Base-by-base conservation (phyloP, 2,113 vertebrate species). In the Limanda limanda region DNA sequence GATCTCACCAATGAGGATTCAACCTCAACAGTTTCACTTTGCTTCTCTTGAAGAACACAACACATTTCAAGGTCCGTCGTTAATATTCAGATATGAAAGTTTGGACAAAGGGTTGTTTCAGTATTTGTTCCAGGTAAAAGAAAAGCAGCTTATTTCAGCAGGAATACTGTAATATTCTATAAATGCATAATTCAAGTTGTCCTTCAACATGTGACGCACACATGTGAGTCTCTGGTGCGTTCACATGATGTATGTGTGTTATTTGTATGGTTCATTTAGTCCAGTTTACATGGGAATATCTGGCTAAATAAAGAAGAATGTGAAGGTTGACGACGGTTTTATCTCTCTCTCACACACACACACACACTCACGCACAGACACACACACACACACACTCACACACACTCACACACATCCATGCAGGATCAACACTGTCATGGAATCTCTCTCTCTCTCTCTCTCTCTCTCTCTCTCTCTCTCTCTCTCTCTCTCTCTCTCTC, bases 391-490 rank as follows among this genome's bases (percentile, higher is more conserved):
- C 58, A 51, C 76, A 62, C 58, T 24, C 31, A 40, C 57, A 51
- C 76, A 62, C 58, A 31, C 31, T 6, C 10, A 61, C 59, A 62
- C 60, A 54, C 27, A 59, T 31, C 27, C 42, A 35, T 18, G n/a
- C 52, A 54, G 74, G 60, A 64, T 66, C 64, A 61, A 56, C 66
- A 62, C 18, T 61, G 60, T 76, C 42, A 31, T 5, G 27, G 27
- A 31, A 31, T 31, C 27, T 31, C 27, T 31, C 27, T 31, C 27
- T 31, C 27, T 31, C 27, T 31, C 27, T 31, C 5, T 27, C 25
- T 25, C 25, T 25, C 25, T 25, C n/a, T n/a, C n/a, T n/a, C n/a
- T 73, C 72, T 66, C 31, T 48, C 57, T 56, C 76, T 66, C 58
- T 40, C 31, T 48, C 57, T 56, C 76, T 66, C 58, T 40, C n/a